Conservation (phyloP, 1,140 invertebrate genomes). For the Chrysopa pallens region DNA sequence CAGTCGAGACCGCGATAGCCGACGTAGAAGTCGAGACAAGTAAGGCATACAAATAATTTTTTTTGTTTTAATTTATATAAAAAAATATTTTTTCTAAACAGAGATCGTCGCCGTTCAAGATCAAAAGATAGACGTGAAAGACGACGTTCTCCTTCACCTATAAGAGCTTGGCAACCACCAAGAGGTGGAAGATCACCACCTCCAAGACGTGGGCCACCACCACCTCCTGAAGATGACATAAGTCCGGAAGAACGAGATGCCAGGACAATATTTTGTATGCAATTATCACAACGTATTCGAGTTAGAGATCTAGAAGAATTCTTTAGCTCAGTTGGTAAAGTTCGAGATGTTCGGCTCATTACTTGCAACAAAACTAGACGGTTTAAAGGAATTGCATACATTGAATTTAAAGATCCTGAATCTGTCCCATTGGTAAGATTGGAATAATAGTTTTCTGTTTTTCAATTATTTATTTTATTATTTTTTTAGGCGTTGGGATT, state of each 20-base stretch:
- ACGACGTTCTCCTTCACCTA: constrained; percentile 16
- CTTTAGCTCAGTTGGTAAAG: constrained; percentile 96
- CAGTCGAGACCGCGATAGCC: constrained; percentile 15
- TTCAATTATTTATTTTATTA: constrained; percentile 5
- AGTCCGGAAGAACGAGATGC: constrained; percentile 96
- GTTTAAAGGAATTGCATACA: constrained; percentile 98
- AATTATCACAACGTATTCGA: constrained; percentile 83
- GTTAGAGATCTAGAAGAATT: constrained; percentile 97
- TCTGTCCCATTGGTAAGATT: constrained; percentile 73
- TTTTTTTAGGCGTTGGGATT: constrained; percentile 76
- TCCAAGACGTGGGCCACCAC: constrained; percentile 11
- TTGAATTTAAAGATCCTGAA: constrained; percentile 97
- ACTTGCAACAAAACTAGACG: constrained; percentile 97
- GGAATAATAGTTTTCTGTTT: constrained; percentile 5
- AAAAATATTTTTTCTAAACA: background rate
- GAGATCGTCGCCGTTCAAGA: constrained; percentile 20
- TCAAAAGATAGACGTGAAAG: constrained; percentile 5
- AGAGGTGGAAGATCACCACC: constrained; percentile 17
- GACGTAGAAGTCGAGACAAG: constrained; percentile 16
- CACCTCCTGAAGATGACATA: constrained; percentile 45
- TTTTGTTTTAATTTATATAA: background rate
- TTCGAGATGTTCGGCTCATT: constrained; percentile 94
- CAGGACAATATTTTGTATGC: constrained; percentile 96
- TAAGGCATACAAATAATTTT: constrained; percentile 25
- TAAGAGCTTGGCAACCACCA: constrained; percentile 7